Base-by-base conservation (phyloP, 1,140 invertebrate species). In the Paramacrobiotus metropolitanus region DNA sequence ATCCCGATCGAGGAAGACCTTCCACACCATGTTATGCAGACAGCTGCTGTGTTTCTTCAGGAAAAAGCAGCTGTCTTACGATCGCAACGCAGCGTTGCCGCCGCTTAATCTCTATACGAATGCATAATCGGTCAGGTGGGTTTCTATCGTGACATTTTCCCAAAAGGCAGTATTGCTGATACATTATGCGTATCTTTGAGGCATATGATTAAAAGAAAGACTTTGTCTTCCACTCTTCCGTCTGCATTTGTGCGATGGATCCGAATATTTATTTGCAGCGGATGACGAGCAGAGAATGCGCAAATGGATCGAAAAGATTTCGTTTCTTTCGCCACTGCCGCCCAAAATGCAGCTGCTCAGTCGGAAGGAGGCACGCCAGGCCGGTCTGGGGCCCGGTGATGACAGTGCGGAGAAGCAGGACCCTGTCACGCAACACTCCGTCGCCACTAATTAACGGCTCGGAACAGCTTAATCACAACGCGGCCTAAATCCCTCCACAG, bases 1-100 rank as follows among this genome's bases (percentile, higher is more conserved):
- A 0, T 86, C 94, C 15, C 76, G 93, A 2, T 91, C 88, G 0
- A 97, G 93, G 93, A 93, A 93, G 68, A 82, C 81, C 59, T 91
- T 86, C 73, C 93, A 95, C 71, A 88, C 87, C 2, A 91, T 96
- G 30, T 75, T 97, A 1, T 96, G 90, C 70, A 92, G 92, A 0
- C 92, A 98, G 71, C 72, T 96, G 62, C 74, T 98, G 28, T 96
- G 91, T 75, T 97, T 98, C 82, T 98, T 96, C 77, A 89, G 92
- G 70, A 92, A 94, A 70, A 83, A 86, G 82, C 84, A 64, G 89
- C 92, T 77, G 95, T 94, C 73, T 76, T 80, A 55, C 45, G 80
- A 82, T 62, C 76, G 76, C 63, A 82, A 83, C 66, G 92, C 93
- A 75, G 86, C 87, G 0, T 83, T 86, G 0, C 83, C 91, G 0